Conservation (phyloP, 2,888 invertebrate genomes). For the Argyresthia albistria region DNA sequence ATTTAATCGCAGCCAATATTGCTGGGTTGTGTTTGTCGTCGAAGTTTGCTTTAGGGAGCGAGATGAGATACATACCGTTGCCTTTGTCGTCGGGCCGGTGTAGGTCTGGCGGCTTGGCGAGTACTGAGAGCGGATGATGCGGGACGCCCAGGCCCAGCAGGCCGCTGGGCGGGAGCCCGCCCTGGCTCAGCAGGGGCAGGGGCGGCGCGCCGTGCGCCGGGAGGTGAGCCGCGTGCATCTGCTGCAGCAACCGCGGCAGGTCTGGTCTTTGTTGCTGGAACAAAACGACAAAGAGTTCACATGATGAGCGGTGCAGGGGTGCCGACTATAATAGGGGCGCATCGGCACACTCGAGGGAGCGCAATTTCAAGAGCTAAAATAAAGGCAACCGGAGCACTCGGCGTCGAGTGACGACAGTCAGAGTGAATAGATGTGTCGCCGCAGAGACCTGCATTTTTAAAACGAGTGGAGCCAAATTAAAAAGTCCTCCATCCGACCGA, state of each 20-base stretch:
- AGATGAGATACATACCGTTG: conserved; percentile 73
- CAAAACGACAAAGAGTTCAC: conserved; percentile 11
- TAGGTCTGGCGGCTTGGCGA: conserved; percentile 83
- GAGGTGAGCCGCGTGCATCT: conserved; percentile 92
- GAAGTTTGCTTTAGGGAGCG: neutral
- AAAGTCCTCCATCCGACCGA: conserved; percentile 58
- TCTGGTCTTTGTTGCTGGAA: conserved; percentile 89
- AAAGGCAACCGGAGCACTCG: conserved; percentile 16
- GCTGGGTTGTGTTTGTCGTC: neutral
- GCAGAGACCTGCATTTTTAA: conserved; percentile 65
- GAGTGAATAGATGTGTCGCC: conserved; percentile 68
- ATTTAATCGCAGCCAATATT: conserved; percentile 5
- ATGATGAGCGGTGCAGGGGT: too few relatives aligned
- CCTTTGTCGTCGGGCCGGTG: conserved; percentile 84
- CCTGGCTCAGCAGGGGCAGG: conserved; percentile 69
- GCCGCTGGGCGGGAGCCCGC: conserved; percentile 68
- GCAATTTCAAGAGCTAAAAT: neutral
- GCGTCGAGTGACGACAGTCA: conserved; percentile 41
- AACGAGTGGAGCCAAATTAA: conserved; percentile 62
- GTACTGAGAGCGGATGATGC: conserved; percentile 83
- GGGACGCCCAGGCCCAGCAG: conserved; percentile 79
- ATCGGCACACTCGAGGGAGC: neutral
- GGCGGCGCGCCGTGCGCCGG: conserved; percentile 83
- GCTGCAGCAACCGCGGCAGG: conserved; percentile 86
- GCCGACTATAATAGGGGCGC: neutral